Evolutionary conservation across 2,797 vertebrate species (phyloP).

Genomic region (Falco rusticolus): DNA sequence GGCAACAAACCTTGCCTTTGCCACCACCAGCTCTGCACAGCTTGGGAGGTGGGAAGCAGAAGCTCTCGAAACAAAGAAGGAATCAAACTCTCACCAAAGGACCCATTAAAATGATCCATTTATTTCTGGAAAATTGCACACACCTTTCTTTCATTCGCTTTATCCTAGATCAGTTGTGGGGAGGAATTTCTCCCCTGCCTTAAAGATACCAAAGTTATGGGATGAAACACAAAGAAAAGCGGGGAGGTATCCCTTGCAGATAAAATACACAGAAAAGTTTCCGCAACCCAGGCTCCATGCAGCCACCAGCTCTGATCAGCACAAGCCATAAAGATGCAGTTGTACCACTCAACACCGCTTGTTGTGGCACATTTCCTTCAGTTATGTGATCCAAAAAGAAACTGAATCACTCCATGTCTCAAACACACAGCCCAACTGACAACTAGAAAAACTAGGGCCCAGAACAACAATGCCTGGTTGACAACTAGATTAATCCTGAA

Average conservation of each 20-base stretch:
- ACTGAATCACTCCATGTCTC: neutral
- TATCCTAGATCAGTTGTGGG: neutral
- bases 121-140: neutral
- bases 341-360: slow-evolving; percentile 30
- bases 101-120: neutral
- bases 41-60: neutral
- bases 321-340: slow-evolving; percentile 54
- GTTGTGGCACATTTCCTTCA: slow-evolving; percentile 32
- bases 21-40: neutral
- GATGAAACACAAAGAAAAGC: slow-evolving; percentile 62
- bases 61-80: neutral
- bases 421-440: neutral
- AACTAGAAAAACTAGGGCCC: neutral
- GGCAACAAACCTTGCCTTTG: neutral
- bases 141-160: neutral
- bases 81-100: neutral
- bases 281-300: neutral
- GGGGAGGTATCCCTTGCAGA: slow-evolving; percentile 26
- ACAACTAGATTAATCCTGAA: slow-evolving; percentile 20
- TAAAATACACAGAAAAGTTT: slow-evolving; percentile 46
- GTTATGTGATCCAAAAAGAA: neutral
- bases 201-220: slow-evolving; percentile 47
- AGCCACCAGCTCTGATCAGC: slow-evolving; percentile 41
- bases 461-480: neutral
- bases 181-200: slow-evolving; percentile 38